A percentile compares a stretch with the other conserved stretches of the same genome.
phyloP scores from a whole-genome alignment of 2,888 invertebrate genomes.

The Hyppa rectilinea region DNA sequence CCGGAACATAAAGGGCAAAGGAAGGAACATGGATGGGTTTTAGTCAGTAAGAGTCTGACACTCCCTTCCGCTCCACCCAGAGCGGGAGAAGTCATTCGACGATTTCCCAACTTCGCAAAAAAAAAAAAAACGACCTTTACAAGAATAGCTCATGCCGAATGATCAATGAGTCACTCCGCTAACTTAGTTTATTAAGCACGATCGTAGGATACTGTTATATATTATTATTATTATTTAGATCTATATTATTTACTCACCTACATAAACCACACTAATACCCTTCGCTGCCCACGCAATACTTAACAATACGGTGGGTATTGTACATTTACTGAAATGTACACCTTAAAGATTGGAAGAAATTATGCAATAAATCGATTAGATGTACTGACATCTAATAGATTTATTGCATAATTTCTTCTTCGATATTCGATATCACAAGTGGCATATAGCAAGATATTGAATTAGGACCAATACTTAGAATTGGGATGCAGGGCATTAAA shows the following conservation, averaged over 20 bases:
- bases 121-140: no score
- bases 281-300: background rate
- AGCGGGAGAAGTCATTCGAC: no score
- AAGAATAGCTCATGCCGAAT: background rate
- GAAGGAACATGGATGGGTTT: no score
- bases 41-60: no score
- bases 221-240: no score
- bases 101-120: no score
- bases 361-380: no score
- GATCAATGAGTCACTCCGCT: background rate
- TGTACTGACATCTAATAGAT: slow-evolving; percentile 19
- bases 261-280: background rate
- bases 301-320: slow-evolving; percentile 5
- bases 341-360: no score
- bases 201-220: no score
- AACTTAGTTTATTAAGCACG: background rate
- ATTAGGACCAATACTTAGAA: slow-evolving; percentile 14
- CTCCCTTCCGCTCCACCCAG: no score
- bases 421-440: slow-evolving; percentile 34
- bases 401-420: slow-evolving; percentile 50
- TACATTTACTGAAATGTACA: no score
- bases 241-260: slow-evolving; percentile 5
- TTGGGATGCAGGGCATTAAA: background rate
- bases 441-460: slow-evolving; percentile 13
- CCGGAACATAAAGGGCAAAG: no score